These are phyloP conservation scores for Ellobium chinense DNA, from an alignment of 2,888 invertebrate species.

Conservation along the genomic window DNA sequence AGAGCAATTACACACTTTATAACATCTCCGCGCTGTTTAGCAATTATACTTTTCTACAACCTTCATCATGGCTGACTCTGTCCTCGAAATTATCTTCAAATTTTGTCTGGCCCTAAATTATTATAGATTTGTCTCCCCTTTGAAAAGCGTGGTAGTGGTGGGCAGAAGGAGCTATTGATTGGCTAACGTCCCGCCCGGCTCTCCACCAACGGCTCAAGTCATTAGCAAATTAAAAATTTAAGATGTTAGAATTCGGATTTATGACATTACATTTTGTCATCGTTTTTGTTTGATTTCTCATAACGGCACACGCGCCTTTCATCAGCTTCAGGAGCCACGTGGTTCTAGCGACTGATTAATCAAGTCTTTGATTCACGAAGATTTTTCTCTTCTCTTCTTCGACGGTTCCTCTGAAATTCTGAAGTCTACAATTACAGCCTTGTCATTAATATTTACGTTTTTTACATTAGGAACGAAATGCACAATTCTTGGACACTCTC, in stretches of 20 bases:
- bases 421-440: neutral
- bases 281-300: neutral
- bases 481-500: too few relatives aligned
- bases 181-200: neutral
- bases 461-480: too few relatives aligned
- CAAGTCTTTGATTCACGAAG: too few relatives aligned
- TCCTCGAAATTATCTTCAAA: neutral
- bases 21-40: neutral
- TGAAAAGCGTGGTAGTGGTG: neutral
- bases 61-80: conserved; percentile 1
- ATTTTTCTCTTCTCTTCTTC: neutral
- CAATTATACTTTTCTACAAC: conserved; percentile 12
- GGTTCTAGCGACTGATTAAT: neutral
- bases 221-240: conserved; percentile 34
- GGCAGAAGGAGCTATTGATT: neutral
- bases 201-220: neutral
- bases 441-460: conserved; percentile 20
- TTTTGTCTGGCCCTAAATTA: conserved; percentile 11
- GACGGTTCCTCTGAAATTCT: neutral
- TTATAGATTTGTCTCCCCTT: neutral
- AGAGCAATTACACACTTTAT: too few relatives aligned
- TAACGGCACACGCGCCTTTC: neutral
- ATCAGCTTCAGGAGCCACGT: neutral
- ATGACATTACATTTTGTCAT: neutral
- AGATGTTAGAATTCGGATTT: neutral